A percentile compares a stretch with the other conserved stretches of the same genome.
These are phyloP conservation scores for Drosophila engyochracea DNA, from an alignment of 2,888 invertebrate species.

Conservation along the genomic window DNA sequence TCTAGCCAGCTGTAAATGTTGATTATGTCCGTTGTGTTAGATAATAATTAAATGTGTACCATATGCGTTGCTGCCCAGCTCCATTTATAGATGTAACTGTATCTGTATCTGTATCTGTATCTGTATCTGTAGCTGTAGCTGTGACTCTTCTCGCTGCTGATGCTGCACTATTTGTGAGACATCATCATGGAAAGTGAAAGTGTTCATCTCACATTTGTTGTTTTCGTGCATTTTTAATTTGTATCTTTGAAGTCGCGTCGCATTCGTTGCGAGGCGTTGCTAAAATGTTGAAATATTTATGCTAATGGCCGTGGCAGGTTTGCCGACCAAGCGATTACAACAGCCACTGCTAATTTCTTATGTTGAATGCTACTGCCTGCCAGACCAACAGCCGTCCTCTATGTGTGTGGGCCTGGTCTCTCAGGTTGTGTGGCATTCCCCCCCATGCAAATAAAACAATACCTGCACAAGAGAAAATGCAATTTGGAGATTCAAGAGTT, in stretches of 20 bases:
- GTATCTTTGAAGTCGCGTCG: constrained; percentile 41
- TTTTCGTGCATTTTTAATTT: constrained; percentile 75
- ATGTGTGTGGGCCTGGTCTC: constrained; percentile 7
- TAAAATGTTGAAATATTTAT: constrained; percentile 58
- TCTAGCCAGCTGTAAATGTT: constrained; percentile 47
- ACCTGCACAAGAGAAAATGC: not conserved
- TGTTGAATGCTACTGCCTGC: not conserved
- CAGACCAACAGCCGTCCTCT: not conserved
- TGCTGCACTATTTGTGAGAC: constrained; percentile 63
- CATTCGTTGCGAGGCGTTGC: constrained; percentile 51
- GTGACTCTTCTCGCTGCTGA: constrained; percentile 34
- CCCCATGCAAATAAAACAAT: not conserved
- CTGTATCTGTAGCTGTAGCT: constrained; percentile 26
- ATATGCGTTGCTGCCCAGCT: constrained; percentile 1
- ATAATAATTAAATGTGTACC: constrained; percentile 61
- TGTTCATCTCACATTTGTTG: constrained; percentile 45
- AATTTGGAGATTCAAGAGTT: not conserved
- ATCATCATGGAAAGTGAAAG: constrained; percentile 69
- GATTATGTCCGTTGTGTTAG: constrained; percentile 68
- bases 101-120: constrained; percentile 18
- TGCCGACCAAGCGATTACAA: constrained; percentile 45
- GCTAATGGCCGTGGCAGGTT: constrained; percentile 44
- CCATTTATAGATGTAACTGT: constrained; percentile 23
- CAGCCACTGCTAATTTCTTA: constrained; percentile 34
- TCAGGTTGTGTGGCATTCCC: not conserved